Percentiles rank a stretch among this genome's conserved stretches.
Conservation (phyloP, 2,888 invertebrate genomes). For the Drosophila seclusa region DNA sequence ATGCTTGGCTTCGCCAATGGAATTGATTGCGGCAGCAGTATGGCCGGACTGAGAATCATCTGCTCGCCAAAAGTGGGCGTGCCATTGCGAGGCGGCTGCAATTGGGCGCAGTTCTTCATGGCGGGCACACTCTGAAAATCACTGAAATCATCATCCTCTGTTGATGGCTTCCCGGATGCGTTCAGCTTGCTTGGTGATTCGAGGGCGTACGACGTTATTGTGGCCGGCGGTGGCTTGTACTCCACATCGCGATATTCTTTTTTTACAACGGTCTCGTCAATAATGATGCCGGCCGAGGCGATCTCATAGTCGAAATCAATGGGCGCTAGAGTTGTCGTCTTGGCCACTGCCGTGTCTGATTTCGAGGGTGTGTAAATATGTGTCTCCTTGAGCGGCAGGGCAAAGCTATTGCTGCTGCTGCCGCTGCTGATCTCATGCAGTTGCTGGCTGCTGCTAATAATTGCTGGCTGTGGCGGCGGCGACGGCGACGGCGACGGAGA, state of each 20-base stretch:
- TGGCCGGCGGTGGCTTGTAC: slow-evolving; percentile 80
- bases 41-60: slow-evolving; percentile 84
- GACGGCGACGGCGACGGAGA: slow-evolving; percentile 14
- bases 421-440: slow-evolving; percentile 62
- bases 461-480: slow-evolving; percentile 6
- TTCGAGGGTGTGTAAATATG: slow-evolving; percentile 85
- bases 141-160: slow-evolving; percentile 85
- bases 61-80: slow-evolving; percentile 73
- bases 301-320: slow-evolving; percentile 84
- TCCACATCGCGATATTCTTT: slow-evolving; percentile 85
- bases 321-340: slow-evolving; percentile 73
- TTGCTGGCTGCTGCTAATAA: slow-evolving; percentile 26
- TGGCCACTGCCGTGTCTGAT: slow-evolving; percentile 73
- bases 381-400: slow-evolving; percentile 84
- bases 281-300: slow-evolving; percentile 84
- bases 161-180: slow-evolving; percentile 7
- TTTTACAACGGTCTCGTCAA: slow-evolving; percentile 84
- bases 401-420: slow-evolving; percentile 77
- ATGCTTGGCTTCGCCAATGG: slow-evolving; percentile 84
- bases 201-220: slow-evolving; percentile 55
- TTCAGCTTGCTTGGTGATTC: slow-evolving; percentile 61
- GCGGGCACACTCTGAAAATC: slow-evolving; percentile 85
- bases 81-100: slow-evolving; percentile 61
- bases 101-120: slow-evolving; percentile 29
- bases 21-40: slow-evolving; percentile 82